These are phyloP conservation scores for Drosophila ustulata DNA, from an alignment of 2,888 invertebrate species.

Conservation along the genomic window DNA sequence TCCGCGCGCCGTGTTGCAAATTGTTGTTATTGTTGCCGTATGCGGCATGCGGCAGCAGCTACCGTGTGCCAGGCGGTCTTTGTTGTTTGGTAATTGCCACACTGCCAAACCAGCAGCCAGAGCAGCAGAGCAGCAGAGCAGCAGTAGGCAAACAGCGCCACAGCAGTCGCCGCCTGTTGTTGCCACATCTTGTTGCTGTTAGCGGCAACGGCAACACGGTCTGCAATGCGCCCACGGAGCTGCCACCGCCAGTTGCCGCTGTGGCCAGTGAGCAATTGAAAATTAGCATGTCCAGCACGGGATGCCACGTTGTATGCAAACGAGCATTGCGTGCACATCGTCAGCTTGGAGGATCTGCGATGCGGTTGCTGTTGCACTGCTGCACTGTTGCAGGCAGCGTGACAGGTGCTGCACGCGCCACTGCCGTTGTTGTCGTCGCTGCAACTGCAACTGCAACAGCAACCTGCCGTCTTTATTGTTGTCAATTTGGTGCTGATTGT, in stretches of 20 bases:
- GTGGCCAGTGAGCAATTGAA: constrained; percentile 64
- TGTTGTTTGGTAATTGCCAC: constrained; percentile 67
- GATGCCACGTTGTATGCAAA: constrained; percentile 58
- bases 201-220: constrained; percentile 65
- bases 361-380: not conserved
- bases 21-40: constrained; percentile 50
- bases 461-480: constrained; percentile 58
- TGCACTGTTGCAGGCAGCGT: constrained; percentile 14
- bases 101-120: constrained; percentile 15
- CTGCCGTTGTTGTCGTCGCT: not conserved
- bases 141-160: constrained; percentile 46
- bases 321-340: constrained; percentile 63
- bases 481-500: constrained; percentile 75
- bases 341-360: constrained; percentile 24
- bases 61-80: constrained; percentile 57
- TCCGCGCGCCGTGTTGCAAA: constrained; percentile 42
- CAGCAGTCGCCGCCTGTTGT: not conserved
- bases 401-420: constrained; percentile 55
- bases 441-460: constrained; percentile 35
- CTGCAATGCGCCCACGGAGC: constrained; percentile 53
- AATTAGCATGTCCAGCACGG: constrained; percentile 74
- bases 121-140: constrained; percentile 7
- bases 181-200: too few species aligned
- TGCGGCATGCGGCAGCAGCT: constrained; percentile 35
- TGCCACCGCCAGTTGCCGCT: constrained; percentile 3